These are phyloP conservation scores for Pseudobourletiella spinata DNA, from an alignment of 1,140 invertebrate genomes.

Conservation along the genomic window DNA sequence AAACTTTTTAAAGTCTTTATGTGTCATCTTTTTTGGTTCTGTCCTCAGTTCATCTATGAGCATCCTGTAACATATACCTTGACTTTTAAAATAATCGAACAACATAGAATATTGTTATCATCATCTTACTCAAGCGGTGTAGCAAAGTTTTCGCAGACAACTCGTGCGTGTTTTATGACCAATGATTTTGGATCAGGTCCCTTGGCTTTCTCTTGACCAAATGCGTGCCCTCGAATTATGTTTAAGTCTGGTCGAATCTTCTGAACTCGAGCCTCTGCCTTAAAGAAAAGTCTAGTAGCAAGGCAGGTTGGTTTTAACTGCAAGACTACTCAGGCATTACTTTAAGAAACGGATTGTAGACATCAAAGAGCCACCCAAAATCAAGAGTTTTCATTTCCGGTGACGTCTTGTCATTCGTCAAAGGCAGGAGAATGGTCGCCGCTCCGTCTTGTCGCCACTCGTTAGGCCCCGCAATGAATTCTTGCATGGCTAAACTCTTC, in stretches of 20 bases:
- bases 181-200: slow-evolving; percentile 17
- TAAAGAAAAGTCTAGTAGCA: not conserved
- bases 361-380: slow-evolving; percentile 19
- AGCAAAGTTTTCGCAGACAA: slow-evolving; percentile 32
- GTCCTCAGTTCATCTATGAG: slow-evolving; percentile 29
- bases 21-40: slow-evolving; percentile 18
- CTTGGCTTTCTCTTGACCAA: slow-evolving; percentile 23
- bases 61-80: slow-evolving; percentile 15
- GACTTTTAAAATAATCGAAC: not conserved
- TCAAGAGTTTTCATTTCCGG: slow-evolving; percentile 5
- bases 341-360: slow-evolving; percentile 16
- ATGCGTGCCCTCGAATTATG: slow-evolving; percentile 25
- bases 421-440: slow-evolving; percentile 6
- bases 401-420: not conserved
- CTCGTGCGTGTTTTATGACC: slow-evolving; percentile 22
- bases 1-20: slow-evolving; percentile 30
- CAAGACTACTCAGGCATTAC: slow-evolving; percentile 7
- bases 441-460: slow-evolving; percentile 12
- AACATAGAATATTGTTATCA: too few species aligned
- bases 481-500: not conserved
- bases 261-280: slow-evolving; percentile 11
- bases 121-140: slow-evolving; percentile 24
- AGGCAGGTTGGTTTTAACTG: not conserved
- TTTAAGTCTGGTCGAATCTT: slow-evolving; percentile 19
- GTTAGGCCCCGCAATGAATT: slow-evolving; percentile 17